phyloP scores from a whole-genome alignment of 2,113 vertebrate genomes.

The Otolemur garnettii region DNA sequence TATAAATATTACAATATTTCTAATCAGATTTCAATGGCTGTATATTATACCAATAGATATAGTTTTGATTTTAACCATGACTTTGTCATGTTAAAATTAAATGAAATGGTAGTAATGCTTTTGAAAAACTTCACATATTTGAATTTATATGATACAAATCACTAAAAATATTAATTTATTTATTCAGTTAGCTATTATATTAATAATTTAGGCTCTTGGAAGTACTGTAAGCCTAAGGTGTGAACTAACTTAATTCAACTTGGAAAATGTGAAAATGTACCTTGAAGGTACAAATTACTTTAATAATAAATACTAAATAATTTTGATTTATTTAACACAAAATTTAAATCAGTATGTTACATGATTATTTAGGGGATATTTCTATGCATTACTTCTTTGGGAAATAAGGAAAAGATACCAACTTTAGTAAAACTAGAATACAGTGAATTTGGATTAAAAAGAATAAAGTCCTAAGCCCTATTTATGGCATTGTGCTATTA shows the following conservation, averaged over 20 bases:
- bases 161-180: constrained; percentile 1
- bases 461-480: background rate
- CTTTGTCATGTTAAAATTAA: constrained; percentile 42
- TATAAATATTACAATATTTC: background rate
- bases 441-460: constrained; percentile 36
- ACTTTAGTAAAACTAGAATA: constrained; percentile 27
- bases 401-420: background rate
- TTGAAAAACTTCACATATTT: background rate
- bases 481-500: background rate
- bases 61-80: constrained; percentile 14
- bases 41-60: background rate
- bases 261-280: constrained; percentile 53
- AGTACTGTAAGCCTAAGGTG: background rate
- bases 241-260: constrained; percentile 38
- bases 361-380: background rate
- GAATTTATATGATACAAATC: background rate
- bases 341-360: background rate
- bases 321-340: constrained; percentile 56
- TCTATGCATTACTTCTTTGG: background rate
- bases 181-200: constrained; percentile 39
- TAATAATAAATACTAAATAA: constrained; percentile 25
- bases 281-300: constrained; percentile 20
- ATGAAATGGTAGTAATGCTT: background rate
- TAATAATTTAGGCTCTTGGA: constrained; percentile 48
- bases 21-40: constrained; percentile 25